Evolutionary conservation across 2,113 vertebrate genomes (phyloP), one percentile per base, ranked within the genome.

Genomic region (Abramis brama): DNA sequence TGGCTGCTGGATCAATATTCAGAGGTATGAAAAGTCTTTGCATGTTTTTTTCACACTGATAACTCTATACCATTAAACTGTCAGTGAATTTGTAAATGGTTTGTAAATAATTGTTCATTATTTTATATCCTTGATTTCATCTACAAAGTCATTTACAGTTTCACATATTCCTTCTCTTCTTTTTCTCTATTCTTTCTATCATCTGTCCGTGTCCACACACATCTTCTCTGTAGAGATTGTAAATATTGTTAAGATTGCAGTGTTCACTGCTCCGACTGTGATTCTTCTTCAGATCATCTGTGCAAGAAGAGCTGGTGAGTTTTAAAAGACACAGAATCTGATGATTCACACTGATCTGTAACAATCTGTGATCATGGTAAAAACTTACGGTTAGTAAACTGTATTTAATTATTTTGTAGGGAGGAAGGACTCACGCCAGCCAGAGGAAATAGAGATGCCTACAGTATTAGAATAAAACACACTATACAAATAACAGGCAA

Each of bases 241-340:
- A 19, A 71, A 23, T 71, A 71, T 39, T 23, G 3, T 71, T 71
- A 8, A 71, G 68, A 23, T 11, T 39, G 19, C 17, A 10, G 33
- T 9, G 33, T 71, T 43, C 23, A 9, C 19, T 71, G 68, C 33
- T 71, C 68, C 68, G 2, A 43, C 68, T 71, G 68, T 71, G 33
- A 71, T 71, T 43, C 33, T 71, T 71, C 36, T 71, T 39, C 68
- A 71, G 36, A 71, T 71, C 68, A 57, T 71, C 68, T 71, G 68
- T 39, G 68, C 19, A 43, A 71, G 68, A 39, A 71, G 8, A 71
- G 68, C 33, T 23, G 68, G 68, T 71, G 68, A 71, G 68, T 39
- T 23, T 39, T 39, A 4, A 39, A 8, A 6, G 2, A 6, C 64
- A n/a, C n/a, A 68, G 10, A 25, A 17, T 68, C 64, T 68, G 64